A percentile compares a stretch with the other conserved stretches of the same genome.
Evolutionary conservation across 2,113 vertebrate genomes (phyloP).

Genomic region (Oxyura jamaicensis): DNA sequence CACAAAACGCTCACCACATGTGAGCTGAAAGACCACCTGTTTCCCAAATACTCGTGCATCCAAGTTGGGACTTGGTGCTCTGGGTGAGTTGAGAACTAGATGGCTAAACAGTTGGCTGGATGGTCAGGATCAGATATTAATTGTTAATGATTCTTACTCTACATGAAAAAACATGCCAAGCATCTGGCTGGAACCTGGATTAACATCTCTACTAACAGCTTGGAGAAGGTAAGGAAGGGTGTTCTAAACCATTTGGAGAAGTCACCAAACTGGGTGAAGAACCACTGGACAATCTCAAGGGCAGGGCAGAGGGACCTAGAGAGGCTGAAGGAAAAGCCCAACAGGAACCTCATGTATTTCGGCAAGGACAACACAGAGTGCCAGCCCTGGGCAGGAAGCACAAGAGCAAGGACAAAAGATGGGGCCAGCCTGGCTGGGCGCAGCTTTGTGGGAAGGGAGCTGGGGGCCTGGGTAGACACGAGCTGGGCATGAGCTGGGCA

Average conservation of each 20-base stretch:
- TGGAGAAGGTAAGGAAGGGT: background rate
- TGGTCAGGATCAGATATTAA: background rate
- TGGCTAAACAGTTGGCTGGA: background rate
- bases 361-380: rapidly evolving
- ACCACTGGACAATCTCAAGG: background rate
- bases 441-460: background rate
- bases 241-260: background rate
- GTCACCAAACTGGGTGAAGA: background rate
- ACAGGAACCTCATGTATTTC: background rate
- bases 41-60: background rate
- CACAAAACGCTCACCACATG: background rate
- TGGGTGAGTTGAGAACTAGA: background rate
- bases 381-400: background rate
- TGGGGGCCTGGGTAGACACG: background rate
- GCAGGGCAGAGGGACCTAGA: background rate
- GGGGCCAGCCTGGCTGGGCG: background rate
- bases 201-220: background rate
- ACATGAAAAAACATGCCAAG: background rate
- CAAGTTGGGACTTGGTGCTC: background rate
- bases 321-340: background rate
- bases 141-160: background rate
- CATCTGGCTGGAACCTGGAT: background rate
- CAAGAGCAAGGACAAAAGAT: background rate
- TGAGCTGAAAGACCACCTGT: background rate
- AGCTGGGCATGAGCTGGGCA: background rate